Evolutionary conservation across 2,113 vertebrate genomes (phyloP), one percentile per base, ranked within the genome.

Genomic region (Heliornis fulica): DNA sequence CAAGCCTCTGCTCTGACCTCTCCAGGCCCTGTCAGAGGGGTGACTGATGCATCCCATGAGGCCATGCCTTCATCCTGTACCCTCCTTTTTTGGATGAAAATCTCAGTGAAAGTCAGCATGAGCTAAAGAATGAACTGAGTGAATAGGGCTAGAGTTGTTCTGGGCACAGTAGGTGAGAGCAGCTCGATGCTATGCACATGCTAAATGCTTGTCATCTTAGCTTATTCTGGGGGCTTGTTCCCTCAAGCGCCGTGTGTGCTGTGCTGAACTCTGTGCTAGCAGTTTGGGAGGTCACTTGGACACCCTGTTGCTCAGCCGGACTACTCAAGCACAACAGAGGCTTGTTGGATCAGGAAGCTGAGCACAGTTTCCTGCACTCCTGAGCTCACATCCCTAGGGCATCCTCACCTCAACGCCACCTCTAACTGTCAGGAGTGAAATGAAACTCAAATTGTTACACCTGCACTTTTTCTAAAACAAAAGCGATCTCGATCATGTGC

Each of bases 181-280:
- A 83, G 14, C 14, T 2, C 2, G 7, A 22, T 7, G 11, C 18
- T 9, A 10, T 0, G 4, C 32, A 20, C 2, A 0, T 60, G 34
- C 18, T 70, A 13, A 74, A 43, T 1, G 2, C 17, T 28, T 5
- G 1, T 15, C 2, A 2, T 10, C 60, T 59, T 3, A 2, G 10
- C 5, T 38, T 15, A 7, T 4, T 15, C 3, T 0, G 0, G 15
- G 22, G 6, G 22, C 32, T 81, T 18, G 8, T 13, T 74, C 43
- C 9, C 28, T 45, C 8, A 23, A 29, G 18, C 2, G 0, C 0
- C 1, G 38, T 59, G 54, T 1, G 38, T 59, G 54, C 31, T 57
- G 21, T 26, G 21, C 34, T 41, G 41, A 68, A 3, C 15, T 17
- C 18, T 0, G 0, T 41, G n/a, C 29, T 46, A 36, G 7, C 9